phyloP scores from a whole-genome alignment of 2,888 invertebrate genomes.

The Melanotus villosus region DNA sequence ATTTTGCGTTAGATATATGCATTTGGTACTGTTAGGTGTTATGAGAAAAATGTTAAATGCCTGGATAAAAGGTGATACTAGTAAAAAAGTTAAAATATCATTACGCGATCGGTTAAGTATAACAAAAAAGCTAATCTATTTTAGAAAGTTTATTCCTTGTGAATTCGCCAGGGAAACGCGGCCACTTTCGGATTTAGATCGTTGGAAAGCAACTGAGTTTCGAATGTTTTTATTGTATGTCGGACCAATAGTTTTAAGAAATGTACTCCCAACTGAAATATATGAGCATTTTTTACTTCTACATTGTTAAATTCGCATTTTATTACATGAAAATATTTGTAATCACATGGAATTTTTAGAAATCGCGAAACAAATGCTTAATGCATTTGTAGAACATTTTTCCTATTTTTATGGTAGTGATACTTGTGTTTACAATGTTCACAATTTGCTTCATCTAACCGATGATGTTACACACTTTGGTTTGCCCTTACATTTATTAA shows the following conservation, averaged over 20 bases:
- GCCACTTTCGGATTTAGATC: too few species aligned
- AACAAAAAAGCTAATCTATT: neutral
- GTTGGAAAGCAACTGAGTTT: neutral
- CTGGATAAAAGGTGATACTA: neutral
- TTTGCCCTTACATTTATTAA: neutral
- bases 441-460: conserved; percentile 25
- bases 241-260: neutral
- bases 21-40: too few species aligned
- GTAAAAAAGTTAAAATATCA: neutral
- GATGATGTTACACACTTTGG: conserved; percentile 10
- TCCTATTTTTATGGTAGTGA: conserved; percentile 21
- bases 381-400: conserved; percentile 20
- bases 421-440: conserved; percentile 30
- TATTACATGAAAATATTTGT: neutral
- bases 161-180: neutral
- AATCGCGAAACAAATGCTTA: conserved; percentile 17
- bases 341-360: neutral
- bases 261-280: neutral
- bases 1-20: too few species aligned
- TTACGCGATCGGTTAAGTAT: neutral
- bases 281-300: conserved; percentile 40
- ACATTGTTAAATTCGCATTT: conserved; percentile 22
- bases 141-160: neutral
- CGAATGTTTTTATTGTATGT: neutral
- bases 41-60: neutral